Conservation (phyloP, 2,113 vertebrate genomes). For the Scartelaos histophorus region DNA sequence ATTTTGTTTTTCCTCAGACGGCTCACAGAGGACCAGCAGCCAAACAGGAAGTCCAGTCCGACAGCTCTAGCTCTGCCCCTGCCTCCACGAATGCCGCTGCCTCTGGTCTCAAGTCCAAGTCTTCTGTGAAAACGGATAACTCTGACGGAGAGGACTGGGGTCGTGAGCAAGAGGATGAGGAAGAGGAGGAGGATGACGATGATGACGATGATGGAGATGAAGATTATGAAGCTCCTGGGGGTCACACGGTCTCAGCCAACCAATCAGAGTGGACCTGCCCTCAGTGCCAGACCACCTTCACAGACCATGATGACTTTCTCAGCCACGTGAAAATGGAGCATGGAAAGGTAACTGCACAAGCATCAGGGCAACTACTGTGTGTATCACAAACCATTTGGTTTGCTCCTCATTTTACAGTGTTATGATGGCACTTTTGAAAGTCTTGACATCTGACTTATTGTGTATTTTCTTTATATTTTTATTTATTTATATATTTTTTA, state of each 20-base stretch:
- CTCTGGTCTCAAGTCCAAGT: slow-evolving; percentile 55
- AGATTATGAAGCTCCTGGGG: slow-evolving; percentile 57
- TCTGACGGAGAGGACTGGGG: slow-evolving; percentile 75
- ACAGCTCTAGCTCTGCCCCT: slow-evolving; percentile 49
- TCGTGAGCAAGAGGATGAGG: slow-evolving; percentile 74
- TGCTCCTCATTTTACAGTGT: no score
- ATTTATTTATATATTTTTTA: background rate
- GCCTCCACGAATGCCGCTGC: slow-evolving; percentile 66
- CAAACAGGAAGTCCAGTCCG: slow-evolving; percentile 75
- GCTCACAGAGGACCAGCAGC: slow-evolving; percentile 72
- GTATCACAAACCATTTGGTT: background rate
- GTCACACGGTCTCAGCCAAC: slow-evolving; percentile 19
- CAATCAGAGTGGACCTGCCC: slow-evolving; percentile 71
- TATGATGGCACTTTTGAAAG: background rate
- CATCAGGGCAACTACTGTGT: background rate
- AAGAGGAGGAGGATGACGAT: slow-evolving; percentile 67
- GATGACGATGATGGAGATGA: slow-evolving; percentile 36
- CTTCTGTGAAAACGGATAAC: slow-evolving; percentile 65
- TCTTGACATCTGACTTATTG: background rate
- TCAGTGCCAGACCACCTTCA: slow-evolving; percentile 70
- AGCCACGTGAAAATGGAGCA: slow-evolving; percentile 71
- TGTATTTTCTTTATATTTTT: no score
- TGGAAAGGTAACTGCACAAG: slow-evolving; percentile 59
- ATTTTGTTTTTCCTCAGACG: slow-evolving; percentile 52
- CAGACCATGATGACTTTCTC: slow-evolving; percentile 68